phyloP scores from a whole-genome alignment of 2,888 invertebrate genomes.

The Digitonthophagus gazella region DNA sequence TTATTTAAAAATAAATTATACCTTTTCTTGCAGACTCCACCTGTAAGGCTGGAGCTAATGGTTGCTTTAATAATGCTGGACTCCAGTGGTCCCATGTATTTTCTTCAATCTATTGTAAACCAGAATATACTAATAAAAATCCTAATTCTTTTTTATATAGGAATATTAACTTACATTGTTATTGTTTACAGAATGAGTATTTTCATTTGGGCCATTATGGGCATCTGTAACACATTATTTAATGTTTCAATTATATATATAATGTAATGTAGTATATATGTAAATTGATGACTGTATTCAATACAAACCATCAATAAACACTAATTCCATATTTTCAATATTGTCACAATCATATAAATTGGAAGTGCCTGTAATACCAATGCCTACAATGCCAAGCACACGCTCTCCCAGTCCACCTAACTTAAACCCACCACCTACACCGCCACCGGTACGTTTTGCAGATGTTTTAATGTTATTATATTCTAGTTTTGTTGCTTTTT shows the following conservation, averaged over 20 bases:
- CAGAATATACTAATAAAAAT: background rate
- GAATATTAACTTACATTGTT: no score
- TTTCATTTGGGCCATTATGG: background rate
- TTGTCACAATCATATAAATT: no score
- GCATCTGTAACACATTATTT: no score
- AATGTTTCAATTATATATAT: no score
- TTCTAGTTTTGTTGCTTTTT: background rate
- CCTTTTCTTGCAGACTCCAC: background rate
- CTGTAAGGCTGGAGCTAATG: conserved; percentile 4
- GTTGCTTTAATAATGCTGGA: conserved; percentile 1
- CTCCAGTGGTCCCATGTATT: conserved; percentile 2
- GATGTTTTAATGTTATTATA: background rate
- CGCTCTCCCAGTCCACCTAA: background rate
- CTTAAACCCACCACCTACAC: no score
- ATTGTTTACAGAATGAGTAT: background rate
- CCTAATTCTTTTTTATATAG: no score
- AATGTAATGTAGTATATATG: background rate
- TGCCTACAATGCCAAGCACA: background rate
- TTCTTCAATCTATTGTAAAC: background rate
- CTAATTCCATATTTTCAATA: conserved; percentile 3
- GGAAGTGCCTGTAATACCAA: no score
- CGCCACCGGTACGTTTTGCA: no score
- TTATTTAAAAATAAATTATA: conserved; percentile 8
- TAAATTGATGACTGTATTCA: background rate
- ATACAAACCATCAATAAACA: conserved; percentile 3